Evolutionary conservation across 2,113 vertebrate species (phyloP).

Genomic region (Phalacrocorax brasilianus): DNA sequence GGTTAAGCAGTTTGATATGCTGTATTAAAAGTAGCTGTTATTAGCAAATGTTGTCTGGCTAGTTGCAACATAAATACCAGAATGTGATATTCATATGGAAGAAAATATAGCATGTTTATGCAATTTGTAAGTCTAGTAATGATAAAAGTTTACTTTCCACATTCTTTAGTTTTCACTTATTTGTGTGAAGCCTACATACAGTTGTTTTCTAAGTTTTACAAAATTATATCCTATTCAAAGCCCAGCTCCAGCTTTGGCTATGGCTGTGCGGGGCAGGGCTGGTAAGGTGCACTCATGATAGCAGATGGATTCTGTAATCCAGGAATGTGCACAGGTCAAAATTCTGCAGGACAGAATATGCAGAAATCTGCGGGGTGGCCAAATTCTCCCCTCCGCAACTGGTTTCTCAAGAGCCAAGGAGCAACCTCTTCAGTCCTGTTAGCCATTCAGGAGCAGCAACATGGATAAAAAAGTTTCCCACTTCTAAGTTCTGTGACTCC

Average conservation of each 20-base stretch:
- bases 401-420: neutral
- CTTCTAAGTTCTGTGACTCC: neutral
- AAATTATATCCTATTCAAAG: neutral
- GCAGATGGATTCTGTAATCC: neutral
- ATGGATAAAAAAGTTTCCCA: neutral
- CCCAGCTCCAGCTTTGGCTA: neutral
- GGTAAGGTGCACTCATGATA: neutral
- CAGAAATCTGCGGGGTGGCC: neutral
- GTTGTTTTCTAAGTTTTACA: neutral
- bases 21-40: constrained; percentile 63
- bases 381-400: neutral
- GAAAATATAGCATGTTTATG: constrained; percentile 60
- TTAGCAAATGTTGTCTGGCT: constrained; percentile 67
- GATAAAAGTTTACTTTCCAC: constrained; percentile 33
- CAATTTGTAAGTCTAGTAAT: constrained; percentile 38
- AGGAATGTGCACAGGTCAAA: neutral
- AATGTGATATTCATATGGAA: constrained; percentile 53
- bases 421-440: neutral
- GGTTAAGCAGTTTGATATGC: constrained; percentile 62
- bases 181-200: constrained; percentile 11
- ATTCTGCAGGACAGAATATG: neutral
- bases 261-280: neutral
- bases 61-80: constrained; percentile 53
- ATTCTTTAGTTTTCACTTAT: constrained; percentile 41
- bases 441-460: neutral